Conservation (phyloP, 2,113 vertebrate genomes). For the Pseudonaja textilis region DNA sequence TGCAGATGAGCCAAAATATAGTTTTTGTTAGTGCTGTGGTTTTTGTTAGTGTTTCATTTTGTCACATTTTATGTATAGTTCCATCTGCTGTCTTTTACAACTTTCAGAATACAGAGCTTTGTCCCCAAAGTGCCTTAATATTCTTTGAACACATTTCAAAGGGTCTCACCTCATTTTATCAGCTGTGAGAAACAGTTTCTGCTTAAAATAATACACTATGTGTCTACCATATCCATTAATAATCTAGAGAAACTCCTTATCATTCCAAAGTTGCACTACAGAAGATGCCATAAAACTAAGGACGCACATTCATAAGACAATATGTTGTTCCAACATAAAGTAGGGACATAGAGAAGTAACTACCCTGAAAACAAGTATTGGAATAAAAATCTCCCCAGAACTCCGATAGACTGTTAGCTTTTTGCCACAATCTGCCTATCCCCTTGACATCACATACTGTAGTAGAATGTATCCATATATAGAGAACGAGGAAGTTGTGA, state of each 20-base stretch:
- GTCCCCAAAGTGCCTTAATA: background rate
- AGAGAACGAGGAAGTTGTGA: background rate
- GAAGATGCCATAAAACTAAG: background rate
- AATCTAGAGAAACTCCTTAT: background rate
- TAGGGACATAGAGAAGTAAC: background rate
- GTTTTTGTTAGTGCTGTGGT: background rate
- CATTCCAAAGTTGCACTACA: background rate
- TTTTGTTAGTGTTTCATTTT: background rate
- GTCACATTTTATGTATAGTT: background rate
- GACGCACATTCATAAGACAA: background rate
- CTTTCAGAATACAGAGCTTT: background rate
- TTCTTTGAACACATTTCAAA: background rate
- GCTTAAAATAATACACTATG: background rate
- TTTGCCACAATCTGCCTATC: background rate
- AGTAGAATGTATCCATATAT: background rate
- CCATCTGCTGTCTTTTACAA: background rate
- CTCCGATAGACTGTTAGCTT: background rate
- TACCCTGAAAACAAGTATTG: background rate
- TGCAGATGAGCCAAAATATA: background rate
- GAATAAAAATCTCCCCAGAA: background rate
- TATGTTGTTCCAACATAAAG: background rate
- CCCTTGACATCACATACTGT: background rate
- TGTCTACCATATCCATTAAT: background rate
- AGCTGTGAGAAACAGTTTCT: background rate
- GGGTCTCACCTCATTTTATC: background rate